These are phyloP conservation scores for Penaeus chinensis DNA, from an alignment of 1,140 invertebrate species.

Conservation along the genomic window DNA sequence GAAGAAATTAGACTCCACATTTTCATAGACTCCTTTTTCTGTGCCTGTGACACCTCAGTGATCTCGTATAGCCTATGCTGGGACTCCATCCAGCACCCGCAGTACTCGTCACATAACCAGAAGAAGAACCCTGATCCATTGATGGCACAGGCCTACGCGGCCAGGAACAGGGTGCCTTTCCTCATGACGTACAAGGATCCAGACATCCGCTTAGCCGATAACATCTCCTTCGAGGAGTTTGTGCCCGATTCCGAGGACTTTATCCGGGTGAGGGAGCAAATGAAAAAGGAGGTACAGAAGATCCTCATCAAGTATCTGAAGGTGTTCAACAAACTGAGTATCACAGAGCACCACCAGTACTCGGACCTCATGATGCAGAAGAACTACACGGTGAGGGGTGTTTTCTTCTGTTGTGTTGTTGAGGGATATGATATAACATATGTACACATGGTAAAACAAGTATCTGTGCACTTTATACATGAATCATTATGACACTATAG, in stretches of 20 bases:
- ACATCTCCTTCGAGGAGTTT: conserved; percentile 51
- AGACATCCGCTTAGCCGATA: conserved; percentile 24
- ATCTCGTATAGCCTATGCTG: conserved; percentile 35
- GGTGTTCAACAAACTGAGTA: background rate
- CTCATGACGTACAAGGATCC: conserved; percentile 31
- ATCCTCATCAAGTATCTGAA: conserved; percentile 21
- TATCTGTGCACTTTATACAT: background rate
- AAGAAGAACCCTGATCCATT: conserved; percentile 8
- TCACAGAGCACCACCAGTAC: conserved; percentile 31
- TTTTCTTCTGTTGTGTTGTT: background rate
- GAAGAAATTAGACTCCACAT: no score
- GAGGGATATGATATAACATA: background rate
- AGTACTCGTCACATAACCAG: background rate
- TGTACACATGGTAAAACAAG: background rate
- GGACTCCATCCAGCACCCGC: conserved; percentile 32
- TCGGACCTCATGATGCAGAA: conserved; percentile 23
- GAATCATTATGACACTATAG: no score
- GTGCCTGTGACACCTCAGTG: background rate
- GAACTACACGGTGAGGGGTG: conserved; percentile 24
- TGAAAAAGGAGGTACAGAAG: conserved; percentile 52
- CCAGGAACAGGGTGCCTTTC: conserved; percentile 36
- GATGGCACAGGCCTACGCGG: conserved; percentile 42
- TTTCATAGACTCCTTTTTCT: background rate
- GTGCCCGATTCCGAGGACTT: conserved; percentile 52
- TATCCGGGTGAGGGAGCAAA: conserved; percentile 36